Percentiles rank a stretch among this genome's conserved stretches.
phyloP scores from a whole-genome alignment of 2,888 invertebrate genomes.

The Himalopsyche anomala region DNA sequence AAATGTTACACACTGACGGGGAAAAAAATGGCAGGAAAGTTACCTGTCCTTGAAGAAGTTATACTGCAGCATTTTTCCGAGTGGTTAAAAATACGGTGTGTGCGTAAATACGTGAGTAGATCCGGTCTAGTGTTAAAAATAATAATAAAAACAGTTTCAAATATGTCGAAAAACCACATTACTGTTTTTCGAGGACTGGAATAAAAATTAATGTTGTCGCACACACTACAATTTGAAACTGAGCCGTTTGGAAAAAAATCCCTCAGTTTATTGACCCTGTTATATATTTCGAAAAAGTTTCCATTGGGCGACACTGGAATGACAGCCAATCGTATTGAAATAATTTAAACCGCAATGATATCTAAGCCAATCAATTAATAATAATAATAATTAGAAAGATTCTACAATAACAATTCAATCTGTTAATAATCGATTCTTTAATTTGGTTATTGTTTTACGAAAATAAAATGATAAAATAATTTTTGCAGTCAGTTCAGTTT shows the following conservation, averaged over 20 bases:
- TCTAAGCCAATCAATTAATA: too few species aligned
- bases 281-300: background rate
- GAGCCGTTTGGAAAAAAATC: background rate
- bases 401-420: background rate
- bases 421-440: background rate
- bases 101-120: background rate
- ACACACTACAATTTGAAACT: conserved; percentile 34
- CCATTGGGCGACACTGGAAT: conserved; percentile 2
- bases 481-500: background rate
- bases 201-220: conserved; percentile 13
- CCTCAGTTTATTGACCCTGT: background rate
- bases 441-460: background rate
- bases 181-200: conserved; percentile 19
- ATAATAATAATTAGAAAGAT: too few species aligned
- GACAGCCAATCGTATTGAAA: background rate
- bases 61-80: conserved; percentile 63
- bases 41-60: conserved; percentile 64
- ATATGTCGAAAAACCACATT: conserved; percentile 20
- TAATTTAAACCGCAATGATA: too few species aligned
- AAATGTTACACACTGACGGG: conserved; percentile 49
- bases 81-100: background rate
- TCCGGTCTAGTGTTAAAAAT: conserved; percentile 11
- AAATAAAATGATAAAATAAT: background rate
- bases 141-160: conserved; percentile 27
- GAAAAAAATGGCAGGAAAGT: conserved; percentile 12